These are phyloP conservation scores for Sussaba pulchella DNA, from an alignment of 2,888 invertebrate genomes.

Conservation along the genomic window DNA sequence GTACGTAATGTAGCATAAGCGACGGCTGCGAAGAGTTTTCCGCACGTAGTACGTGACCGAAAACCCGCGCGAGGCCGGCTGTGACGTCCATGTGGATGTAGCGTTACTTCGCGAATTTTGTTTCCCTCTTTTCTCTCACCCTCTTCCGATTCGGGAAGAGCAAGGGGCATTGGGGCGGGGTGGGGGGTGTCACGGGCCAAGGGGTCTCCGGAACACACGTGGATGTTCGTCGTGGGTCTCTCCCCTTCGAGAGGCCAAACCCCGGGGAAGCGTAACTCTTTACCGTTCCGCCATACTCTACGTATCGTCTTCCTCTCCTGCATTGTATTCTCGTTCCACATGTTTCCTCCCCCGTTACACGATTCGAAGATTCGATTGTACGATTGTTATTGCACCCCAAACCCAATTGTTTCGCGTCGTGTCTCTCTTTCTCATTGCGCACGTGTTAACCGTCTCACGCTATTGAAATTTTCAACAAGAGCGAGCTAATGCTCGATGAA, in stretches of 20 bases:
- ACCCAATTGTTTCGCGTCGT: slow-evolving; percentile 42
- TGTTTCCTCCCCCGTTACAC: slow-evolving; percentile 59
- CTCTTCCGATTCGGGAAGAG: slow-evolving; percentile 54
- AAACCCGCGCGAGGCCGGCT: slow-evolving; percentile 67
- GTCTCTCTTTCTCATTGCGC: neutral
- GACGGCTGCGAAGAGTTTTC: slow-evolving; percentile 11
- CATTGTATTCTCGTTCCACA: slow-evolving; percentile 52
- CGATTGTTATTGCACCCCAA: slow-evolving; percentile 54
- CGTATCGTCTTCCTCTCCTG: slow-evolving; percentile 44
- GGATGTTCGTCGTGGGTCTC: slow-evolving; percentile 50
- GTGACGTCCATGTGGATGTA: slow-evolving; percentile 30
- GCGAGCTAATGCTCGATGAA: neutral
- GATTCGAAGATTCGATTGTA: slow-evolving; percentile 67
- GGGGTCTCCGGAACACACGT: slow-evolving; percentile 48
- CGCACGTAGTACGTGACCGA: slow-evolving; percentile 74
- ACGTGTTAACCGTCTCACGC: slow-evolving; percentile 44
- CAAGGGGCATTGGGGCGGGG: neutral
- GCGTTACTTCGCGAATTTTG: slow-evolving; percentile 47
- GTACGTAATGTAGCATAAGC: neutral
- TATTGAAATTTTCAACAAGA: slow-evolving; percentile 30
- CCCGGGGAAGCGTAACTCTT: slow-evolving; percentile 75
- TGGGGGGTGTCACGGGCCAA: neutral
- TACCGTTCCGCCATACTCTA: slow-evolving; percentile 56
- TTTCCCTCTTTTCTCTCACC: neutral
- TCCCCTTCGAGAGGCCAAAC: slow-evolving; percentile 68